A percentile compares a stretch with the other conserved stretches of the same genome.
Evolutionary conservation across 2,888 invertebrate genomes (phyloP).

Genomic region (Lomographa bimaculata): DNA sequence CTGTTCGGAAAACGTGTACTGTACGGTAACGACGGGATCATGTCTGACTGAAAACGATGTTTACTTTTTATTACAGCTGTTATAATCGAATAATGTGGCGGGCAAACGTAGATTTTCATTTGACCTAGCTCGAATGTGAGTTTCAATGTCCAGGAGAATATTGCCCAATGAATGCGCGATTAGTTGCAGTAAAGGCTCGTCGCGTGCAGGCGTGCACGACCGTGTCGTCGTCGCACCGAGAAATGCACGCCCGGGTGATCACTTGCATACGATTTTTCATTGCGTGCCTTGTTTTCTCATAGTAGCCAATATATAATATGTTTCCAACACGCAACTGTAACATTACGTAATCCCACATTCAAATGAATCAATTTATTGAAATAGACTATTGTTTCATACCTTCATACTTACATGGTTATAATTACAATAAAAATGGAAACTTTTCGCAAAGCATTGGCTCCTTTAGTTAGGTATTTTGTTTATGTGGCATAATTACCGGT

Average conservation of each 20-base stretch:
- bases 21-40: no score
- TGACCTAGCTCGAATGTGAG: slow-evolving; percentile 56
- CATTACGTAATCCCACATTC: slow-evolving; percentile 41
- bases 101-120: slow-evolving; percentile 45
- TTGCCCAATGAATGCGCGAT: slow-evolving; percentile 39
- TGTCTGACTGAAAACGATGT: no score
- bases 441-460: not conserved
- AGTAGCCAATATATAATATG: slow-evolving; percentile 42
- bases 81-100: slow-evolving; percentile 42
- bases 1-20: no score
- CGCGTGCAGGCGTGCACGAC: slow-evolving; percentile 37
- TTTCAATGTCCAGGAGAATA: slow-evolving; percentile 27
- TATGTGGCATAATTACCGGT: no score
- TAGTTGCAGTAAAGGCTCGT: slow-evolving; percentile 44
- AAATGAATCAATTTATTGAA: slow-evolving; percentile 29
- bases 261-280: slow-evolving; percentile 33
- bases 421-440: slow-evolving; percentile 6
- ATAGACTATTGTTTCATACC: slow-evolving; percentile 16
- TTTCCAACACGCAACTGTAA: slow-evolving; percentile 44
- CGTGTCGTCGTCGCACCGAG: slow-evolving; percentile 32
- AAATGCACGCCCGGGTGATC: slow-evolving; percentile 34
- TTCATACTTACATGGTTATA: slow-evolving; percentile 12
- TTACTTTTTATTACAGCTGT: no score
- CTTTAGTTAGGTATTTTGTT: no score
- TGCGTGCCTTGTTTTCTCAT: slow-evolving; percentile 40